Evolutionary conservation across 1,140 invertebrate genomes (phyloP).

Genomic region (Drosophila trapezifrons): DNA sequence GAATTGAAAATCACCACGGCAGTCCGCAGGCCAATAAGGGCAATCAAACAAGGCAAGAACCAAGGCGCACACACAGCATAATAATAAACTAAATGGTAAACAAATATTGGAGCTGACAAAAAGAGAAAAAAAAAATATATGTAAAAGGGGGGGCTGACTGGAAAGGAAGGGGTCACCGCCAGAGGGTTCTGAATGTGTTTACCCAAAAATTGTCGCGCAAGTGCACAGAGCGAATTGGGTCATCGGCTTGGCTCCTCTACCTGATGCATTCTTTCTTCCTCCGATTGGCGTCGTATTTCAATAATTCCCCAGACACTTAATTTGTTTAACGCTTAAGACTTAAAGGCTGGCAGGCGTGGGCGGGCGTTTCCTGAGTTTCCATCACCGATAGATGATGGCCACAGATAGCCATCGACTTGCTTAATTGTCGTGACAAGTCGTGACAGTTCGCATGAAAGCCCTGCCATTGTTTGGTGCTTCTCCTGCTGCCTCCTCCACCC

Average conservation of each 20-base stretch:
- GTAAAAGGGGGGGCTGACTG: background rate
- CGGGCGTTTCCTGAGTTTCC: slow-evolving; percentile 21
- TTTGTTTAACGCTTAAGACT: slow-evolving; percentile 65
- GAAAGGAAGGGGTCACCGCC: background rate
- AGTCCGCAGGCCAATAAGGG: slow-evolving; percentile 64
- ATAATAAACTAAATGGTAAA: slow-evolving; percentile 82
- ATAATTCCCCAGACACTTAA: slow-evolving; percentile 61
- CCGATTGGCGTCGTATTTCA: slow-evolving; percentile 63
- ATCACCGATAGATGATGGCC: slow-evolving; percentile 55
- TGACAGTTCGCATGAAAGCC: slow-evolving; percentile 80
- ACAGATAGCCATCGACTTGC: slow-evolving; percentile 67
- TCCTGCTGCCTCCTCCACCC: background rate
- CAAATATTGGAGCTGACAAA: slow-evolving; percentile 64
- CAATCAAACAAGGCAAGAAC: slow-evolving; percentile 69
- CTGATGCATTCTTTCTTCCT: slow-evolving; percentile 25
- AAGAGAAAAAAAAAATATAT: slow-evolving; percentile 1
- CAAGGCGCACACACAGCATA: slow-evolving; percentile 67
- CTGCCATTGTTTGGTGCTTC: slow-evolving; percentile 61
- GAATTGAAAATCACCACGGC: slow-evolving; percentile 67
- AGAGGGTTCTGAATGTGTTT: slow-evolving; percentile 30
- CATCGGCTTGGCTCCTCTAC: slow-evolving; percentile 23
- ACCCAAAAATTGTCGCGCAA: slow-evolving; percentile 60
- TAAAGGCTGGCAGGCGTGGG: slow-evolving; percentile 51
- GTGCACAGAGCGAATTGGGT: slow-evolving; percentile 68
- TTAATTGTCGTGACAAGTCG: slow-evolving; percentile 79